phyloP scores from a whole-genome alignment of 2,113 vertebrate species.

The Labrus mixtus region DNA sequence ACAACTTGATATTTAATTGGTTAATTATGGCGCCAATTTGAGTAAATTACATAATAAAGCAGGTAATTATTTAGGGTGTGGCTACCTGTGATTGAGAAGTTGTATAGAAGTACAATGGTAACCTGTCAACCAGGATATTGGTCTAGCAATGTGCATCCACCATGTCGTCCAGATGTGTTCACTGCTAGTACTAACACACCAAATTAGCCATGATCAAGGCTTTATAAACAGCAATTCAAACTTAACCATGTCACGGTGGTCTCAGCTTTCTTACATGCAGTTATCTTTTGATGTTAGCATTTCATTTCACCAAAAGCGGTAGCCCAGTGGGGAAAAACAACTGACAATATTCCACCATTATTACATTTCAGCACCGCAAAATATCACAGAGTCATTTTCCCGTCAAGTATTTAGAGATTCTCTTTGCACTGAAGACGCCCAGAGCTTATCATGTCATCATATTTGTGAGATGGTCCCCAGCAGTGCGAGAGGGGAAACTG shows the following conservation, averaged over 20 bases:
- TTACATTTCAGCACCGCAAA: conserved; percentile 7
- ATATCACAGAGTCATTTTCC: conserved; percentile 2
- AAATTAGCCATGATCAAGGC: too few species aligned
- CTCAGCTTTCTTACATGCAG: too few species aligned
- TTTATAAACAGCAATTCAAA: too few species aligned
- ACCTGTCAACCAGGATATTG: too few species aligned
- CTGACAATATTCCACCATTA: background rate
- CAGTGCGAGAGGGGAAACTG: conserved; percentile 10
- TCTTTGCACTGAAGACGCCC: conserved; percentile 25
- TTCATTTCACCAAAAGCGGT: background rate
- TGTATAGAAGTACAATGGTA: too few species aligned
- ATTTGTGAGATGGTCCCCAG: conserved; percentile 25
- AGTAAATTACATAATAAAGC: background rate
- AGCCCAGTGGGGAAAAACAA: background rate
- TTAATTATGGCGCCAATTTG: background rate
- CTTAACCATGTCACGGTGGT: too few species aligned
- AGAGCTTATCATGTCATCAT: conserved; percentile 26
- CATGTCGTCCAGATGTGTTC: too few species aligned
- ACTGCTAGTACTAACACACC: too few species aligned
- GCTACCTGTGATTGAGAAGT: too few species aligned
- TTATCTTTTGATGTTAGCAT: background rate
- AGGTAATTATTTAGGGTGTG: too few species aligned
- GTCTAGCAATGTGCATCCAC: too few species aligned
- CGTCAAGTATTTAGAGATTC: conserved; percentile 24
- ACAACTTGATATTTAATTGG: too few species aligned